Conservation (phyloP, 2,797 vertebrate genomes). For the Fistularia tabacaria region DNA sequence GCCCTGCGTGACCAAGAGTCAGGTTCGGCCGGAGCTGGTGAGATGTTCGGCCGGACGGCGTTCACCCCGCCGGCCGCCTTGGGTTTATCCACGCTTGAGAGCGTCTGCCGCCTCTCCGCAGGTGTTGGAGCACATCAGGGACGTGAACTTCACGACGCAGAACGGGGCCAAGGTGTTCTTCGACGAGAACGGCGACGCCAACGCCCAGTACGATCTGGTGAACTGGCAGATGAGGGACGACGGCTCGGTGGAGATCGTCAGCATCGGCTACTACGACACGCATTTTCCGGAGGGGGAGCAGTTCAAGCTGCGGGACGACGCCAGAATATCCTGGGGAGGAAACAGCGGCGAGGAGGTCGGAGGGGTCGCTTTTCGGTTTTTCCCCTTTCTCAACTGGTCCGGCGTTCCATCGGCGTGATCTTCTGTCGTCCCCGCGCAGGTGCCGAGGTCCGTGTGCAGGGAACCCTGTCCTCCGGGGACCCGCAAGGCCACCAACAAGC, state of each 20-base stretch:
- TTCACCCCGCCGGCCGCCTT: no score
- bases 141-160: constrained; percentile 62
- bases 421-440: constrained; percentile 34
- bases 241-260: constrained; percentile 53
- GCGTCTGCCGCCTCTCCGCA: constrained; percentile 15
- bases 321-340: constrained; percentile 56
- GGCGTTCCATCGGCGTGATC: not conserved
- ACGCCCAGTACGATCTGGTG: constrained; percentile 62
- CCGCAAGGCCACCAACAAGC: constrained; percentile 60
- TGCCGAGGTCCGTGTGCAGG: constrained; percentile 63
- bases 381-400: not conserved
- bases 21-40: constrained; percentile 56
- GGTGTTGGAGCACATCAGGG: constrained; percentile 58
- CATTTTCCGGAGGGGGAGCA: constrained; percentile 42
- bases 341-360: constrained; percentile 34
- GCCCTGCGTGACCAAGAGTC: constrained; percentile 46
- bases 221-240: constrained; percentile 68
- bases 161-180: constrained; percentile 60
- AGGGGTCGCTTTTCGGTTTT: not conserved
- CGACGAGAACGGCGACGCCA: constrained; percentile 62
- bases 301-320: constrained; percentile 42
- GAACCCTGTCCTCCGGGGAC: constrained; percentile 59
- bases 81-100: not conserved
- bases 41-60: constrained; percentile 11
- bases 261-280: constrained; percentile 61